These are phyloP conservation scores for Megaceryle torquata DNA, from an alignment of 2,113 vertebrate species.

Conservation along the genomic window DNA sequence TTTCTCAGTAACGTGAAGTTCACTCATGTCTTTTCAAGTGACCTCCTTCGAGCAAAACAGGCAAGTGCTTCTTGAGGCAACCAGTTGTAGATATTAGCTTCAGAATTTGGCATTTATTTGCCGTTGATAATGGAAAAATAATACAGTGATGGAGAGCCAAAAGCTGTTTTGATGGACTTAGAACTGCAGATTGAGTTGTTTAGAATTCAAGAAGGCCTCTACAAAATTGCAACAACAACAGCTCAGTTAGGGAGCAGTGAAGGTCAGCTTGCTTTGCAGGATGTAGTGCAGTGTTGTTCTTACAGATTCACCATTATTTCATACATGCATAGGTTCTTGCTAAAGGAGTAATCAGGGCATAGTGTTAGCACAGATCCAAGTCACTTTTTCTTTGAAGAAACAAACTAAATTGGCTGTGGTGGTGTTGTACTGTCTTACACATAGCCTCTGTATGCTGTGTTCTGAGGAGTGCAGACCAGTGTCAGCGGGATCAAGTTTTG, in stretches of 20 bases:
- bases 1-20: slow-evolving; percentile 86
- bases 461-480: not conserved
- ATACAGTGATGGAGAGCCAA: not conserved
- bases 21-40: slow-evolving; percentile 85
- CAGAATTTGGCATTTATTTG: not conserved
- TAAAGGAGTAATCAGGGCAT: not conserved
- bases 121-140: not conserved
- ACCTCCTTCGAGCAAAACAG: slow-evolving; percentile 87
- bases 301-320: not conserved
- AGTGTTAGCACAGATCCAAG: not conserved
- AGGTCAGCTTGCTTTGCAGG: not conserved
- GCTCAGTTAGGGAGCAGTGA: not conserved
- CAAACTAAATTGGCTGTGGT: not conserved
- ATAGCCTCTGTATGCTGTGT: not conserved
- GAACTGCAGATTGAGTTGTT: not conserved
- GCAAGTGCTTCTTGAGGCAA: slow-evolving; percentile 59
- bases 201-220: not conserved
- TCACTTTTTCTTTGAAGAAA: not conserved
- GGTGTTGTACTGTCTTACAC: not conserved
- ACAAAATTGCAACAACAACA: not conserved
- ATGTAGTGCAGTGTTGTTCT: not conserved
- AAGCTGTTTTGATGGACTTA: not conserved
- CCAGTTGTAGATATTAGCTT: not conserved
- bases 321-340: not conserved
- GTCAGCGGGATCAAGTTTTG: not conserved